Conservation (phyloP, 2,888 invertebrate genomes). For the Cryptocheilus praepositus region DNA sequence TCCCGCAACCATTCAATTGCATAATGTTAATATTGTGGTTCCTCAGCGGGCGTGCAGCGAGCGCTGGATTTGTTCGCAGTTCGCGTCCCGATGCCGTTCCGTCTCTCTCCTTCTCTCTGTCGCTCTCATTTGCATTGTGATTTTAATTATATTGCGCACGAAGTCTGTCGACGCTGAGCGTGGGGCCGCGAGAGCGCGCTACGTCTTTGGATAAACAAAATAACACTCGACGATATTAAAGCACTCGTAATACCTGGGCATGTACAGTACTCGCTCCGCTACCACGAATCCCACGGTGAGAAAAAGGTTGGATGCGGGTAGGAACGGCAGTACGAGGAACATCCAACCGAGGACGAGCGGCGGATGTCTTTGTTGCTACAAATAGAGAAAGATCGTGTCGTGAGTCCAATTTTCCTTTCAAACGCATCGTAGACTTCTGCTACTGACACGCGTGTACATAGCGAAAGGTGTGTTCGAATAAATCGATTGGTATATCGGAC, state of each 20-base stretch:
- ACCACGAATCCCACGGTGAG: conserved; percentile 90
- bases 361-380: conserved; percentile 81
- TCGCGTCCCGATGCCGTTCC: too few species aligned
- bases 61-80: too few species aligned
- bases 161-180: conserved; percentile 9
- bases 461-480: too few species aligned
- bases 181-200: conserved; percentile 8
- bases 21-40: too few species aligned
- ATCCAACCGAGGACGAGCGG: conserved; percentile 83
- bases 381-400: conserved; percentile 50
- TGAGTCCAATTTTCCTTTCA: too few species aligned
- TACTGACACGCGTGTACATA: too few species aligned
- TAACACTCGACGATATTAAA: conserved; percentile 10
- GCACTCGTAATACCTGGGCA: conserved; percentile 82
- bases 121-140: background rate
- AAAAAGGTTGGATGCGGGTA: conserved; percentile 90
- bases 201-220: conserved; percentile 8
- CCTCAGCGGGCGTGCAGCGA: too few species aligned
- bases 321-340: conserved; percentile 87
- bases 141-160: conserved; percentile 2
- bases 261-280: conserved; percentile 92
- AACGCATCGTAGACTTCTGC: too few species aligned
- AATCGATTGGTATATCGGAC: too few species aligned
- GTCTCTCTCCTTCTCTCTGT: too few species aligned
- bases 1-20: too few species aligned